Evolutionary conservation across 2,113 vertebrate genomes (phyloP).

Genomic region (Haemorhous mexicanus): DNA sequence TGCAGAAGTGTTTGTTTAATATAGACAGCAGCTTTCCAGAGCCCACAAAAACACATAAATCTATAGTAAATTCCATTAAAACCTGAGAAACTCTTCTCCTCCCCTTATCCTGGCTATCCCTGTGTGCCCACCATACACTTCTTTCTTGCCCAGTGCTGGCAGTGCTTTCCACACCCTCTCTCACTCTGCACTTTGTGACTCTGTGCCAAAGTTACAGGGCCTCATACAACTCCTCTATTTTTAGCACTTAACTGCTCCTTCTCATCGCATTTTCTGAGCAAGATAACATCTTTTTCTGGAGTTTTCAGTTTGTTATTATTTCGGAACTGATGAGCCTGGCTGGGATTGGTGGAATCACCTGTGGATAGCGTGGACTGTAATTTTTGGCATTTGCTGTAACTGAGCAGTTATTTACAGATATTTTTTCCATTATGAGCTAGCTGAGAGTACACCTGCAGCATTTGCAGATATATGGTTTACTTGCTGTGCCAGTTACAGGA

Average conservation of each 20-base stretch:
- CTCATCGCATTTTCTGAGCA: background rate
- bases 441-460: constrained; percentile 23
- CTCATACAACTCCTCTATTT: constrained; percentile 7
- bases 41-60: background rate
- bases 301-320: constrained; percentile 9
- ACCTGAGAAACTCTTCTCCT: background rate
- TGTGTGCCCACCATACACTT: background rate
- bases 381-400: constrained; percentile 45
- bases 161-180: background rate
- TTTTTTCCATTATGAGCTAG: constrained; percentile 37
- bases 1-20: constrained; percentile 23
- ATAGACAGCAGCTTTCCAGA: background rate
- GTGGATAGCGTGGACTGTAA: background rate
- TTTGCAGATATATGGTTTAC: constrained; percentile 28
- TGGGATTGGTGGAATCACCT: background rate
- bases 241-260: background rate
- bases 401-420: constrained; percentile 41
- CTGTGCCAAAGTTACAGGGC: background rate
- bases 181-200: background rate
- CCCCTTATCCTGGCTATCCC: background rate
- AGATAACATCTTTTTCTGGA: constrained; percentile 12
- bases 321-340: background rate
- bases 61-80: background rate
- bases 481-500: constrained; percentile 7
- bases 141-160: background rate